Percentiles rank a stretch among this genome's conserved stretches.
These are phyloP conservation scores for Anhinga rufa DNA, from an alignment of 2,113 vertebrate genomes.

Conservation along the genomic window DNA sequence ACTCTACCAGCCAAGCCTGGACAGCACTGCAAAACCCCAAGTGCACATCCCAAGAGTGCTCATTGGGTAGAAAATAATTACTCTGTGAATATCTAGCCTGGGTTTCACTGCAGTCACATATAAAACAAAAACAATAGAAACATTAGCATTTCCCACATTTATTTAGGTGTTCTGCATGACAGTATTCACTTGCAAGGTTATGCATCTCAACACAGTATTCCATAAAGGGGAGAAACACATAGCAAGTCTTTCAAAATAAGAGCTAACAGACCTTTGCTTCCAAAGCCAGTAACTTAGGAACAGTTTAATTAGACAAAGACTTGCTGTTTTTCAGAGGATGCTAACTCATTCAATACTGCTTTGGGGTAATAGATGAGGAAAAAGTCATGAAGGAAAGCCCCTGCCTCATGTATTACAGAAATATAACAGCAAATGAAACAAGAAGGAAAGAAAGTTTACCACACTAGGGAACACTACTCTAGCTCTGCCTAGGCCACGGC, in stretches of 20 bases:
- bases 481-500: not conserved
- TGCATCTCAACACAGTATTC: not conserved
- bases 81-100: not conserved
- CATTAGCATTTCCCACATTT: not conserved
- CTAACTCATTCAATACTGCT: not conserved
- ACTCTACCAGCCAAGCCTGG: not conserved
- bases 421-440: not conserved
- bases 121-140: not conserved
- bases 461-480: not conserved
- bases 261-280: not conserved
- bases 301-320: not conserved
- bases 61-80: not conserved
- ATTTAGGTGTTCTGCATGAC: not conserved
- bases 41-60: not conserved
- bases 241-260: not conserved
- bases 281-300: not conserved
- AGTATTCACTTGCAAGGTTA: not conserved
- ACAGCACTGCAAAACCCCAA: not conserved
- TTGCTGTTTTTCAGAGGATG: not conserved
- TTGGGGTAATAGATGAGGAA: not conserved
- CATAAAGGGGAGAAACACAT: not conserved
- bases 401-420: not conserved
- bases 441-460: not conserved
- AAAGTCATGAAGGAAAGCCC: not conserved
- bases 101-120: not conserved